Evolutionary conservation across 2,888 invertebrate species (phyloP), one percentile per base, ranked within the genome.

Genomic region (Callyntrura sp.): DNA sequence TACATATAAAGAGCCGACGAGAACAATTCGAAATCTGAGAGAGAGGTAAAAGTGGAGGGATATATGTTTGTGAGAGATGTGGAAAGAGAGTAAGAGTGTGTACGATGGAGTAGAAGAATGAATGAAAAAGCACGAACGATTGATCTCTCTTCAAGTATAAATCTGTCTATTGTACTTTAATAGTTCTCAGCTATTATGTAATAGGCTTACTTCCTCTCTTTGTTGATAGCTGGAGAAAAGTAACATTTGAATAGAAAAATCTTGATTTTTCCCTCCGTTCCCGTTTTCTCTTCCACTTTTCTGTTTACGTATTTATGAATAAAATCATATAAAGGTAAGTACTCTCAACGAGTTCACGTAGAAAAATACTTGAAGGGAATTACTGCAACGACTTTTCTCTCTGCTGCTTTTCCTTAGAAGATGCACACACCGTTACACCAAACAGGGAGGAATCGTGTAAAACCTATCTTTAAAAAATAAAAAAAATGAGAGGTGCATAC

Each of bases 191-290:
- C 90, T 90, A 90, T 85, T 90, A 85, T 17, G 70, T 90, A 90
- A 90, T 90, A 90, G 90, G 90, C 90, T 90, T 85, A 85, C 89
- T 85, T 87, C 87, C 82, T 60, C 14, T 62, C 65, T 70, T 57
- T 17, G 57, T 28, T 28, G 79, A 60, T 65, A 84, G 35, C 68
- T 68, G 28, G 14, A 35, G 68, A 68, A 68, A 68, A 25, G 45
- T 73, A 55, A 70, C 65, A 68, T 62, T 86, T 78, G 86, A 78
- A 85, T 85, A 57, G 55, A 81, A 81, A n/a, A 83, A 83, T 83
- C 83, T 68, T 17, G 83, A 83, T 83, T 82, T 82, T 68, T n/a
- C n/a, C n/a, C n/a, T n/a, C n/a, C n/a, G n/a, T n/a, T n/a, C n/a
- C 83, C 68, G 17, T 68, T 68, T 68, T 35, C n/a, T 28, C n/a